These are phyloP conservation scores for Nyleta sp. DNA, from an alignment of 2,888 invertebrate genomes.

Conservation along the genomic window DNA sequence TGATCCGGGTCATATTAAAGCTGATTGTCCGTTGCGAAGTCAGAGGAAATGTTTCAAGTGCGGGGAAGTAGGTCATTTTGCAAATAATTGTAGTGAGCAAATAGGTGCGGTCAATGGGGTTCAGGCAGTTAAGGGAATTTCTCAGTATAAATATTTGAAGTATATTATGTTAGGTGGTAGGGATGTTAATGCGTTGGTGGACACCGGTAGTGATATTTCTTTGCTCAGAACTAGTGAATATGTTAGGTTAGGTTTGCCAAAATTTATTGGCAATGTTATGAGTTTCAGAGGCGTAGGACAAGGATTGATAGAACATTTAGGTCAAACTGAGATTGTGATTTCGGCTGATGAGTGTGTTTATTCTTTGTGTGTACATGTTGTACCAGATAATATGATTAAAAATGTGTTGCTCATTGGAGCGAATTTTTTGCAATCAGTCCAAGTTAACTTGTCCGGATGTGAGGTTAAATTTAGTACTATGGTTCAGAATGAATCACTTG, in stretches of 20 bases:
- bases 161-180: neutral
- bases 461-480: slow-evolving; percentile 6
- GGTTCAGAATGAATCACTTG: neutral
- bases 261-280: neutral
- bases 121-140: neutral
- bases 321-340: neutral
- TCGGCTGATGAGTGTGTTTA: neutral
- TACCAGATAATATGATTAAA: slow-evolving; percentile 5
- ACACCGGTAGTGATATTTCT: slow-evolving; percentile 21
- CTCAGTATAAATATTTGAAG: slow-evolving; percentile 16
- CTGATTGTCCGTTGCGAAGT: neutral
- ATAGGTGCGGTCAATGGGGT: neutral
- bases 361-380: slow-evolving; percentile 13
- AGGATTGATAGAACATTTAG: slow-evolving; percentile 6
- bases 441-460: slow-evolving; percentile 3
- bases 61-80: neutral
- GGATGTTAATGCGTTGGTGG: slow-evolving; percentile 8
- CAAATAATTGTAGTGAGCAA: slow-evolving; percentile 4
- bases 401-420: slow-evolving; percentile 25
- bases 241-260: slow-evolving; percentile 18
- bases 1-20: neutral
- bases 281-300: slow-evolving; percentile 17
- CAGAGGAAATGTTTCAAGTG: slow-evolving; percentile 18
- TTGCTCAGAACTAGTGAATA: slow-evolving; percentile 10
- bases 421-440: neutral